Conservation (phyloP, 2,888 invertebrate genomes). For the Germaria angustata region DNA sequence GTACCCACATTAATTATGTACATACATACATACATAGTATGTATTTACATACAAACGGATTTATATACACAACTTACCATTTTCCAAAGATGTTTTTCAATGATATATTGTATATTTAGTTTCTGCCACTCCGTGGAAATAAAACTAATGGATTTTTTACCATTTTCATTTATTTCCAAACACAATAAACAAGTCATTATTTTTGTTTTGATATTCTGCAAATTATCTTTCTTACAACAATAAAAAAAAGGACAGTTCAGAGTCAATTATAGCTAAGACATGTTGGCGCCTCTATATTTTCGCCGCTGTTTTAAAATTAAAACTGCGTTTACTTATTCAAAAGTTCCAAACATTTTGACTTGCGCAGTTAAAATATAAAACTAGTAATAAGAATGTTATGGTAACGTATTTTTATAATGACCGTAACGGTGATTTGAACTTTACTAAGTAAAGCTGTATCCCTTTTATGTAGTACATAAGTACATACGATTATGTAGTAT, state of each 20-base stretch:
- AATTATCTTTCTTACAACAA: constrained; percentile 7
- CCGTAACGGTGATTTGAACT: no score
- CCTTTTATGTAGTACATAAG: no score
- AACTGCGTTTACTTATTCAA: no score
- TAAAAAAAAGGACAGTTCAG: neutral
- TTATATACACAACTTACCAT: constrained; percentile 35
- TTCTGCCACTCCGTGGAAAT: constrained; percentile 40
- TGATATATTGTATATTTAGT: constrained; percentile 29
- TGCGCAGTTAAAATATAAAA: no score
- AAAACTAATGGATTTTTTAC: neutral
- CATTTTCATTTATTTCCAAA: constrained; percentile 33
- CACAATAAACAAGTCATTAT: constrained; percentile 57
- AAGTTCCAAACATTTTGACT: no score
- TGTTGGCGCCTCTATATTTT: neutral
- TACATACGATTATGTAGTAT: no score
- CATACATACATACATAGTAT: no score
- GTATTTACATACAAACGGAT: no score
- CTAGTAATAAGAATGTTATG: no score
- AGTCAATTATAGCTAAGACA: neutral
- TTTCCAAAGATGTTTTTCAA: constrained; percentile 59
- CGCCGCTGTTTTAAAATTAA: neutral
- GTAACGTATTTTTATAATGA: no score
- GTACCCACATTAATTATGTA: no score
- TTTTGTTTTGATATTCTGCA: constrained; percentile 20
- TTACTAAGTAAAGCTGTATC: no score